Evolutionary conservation across 2,888 invertebrate genomes (phyloP), one percentile per base, ranked within the genome.

Genomic region (Campopleginae sp.): DNA sequence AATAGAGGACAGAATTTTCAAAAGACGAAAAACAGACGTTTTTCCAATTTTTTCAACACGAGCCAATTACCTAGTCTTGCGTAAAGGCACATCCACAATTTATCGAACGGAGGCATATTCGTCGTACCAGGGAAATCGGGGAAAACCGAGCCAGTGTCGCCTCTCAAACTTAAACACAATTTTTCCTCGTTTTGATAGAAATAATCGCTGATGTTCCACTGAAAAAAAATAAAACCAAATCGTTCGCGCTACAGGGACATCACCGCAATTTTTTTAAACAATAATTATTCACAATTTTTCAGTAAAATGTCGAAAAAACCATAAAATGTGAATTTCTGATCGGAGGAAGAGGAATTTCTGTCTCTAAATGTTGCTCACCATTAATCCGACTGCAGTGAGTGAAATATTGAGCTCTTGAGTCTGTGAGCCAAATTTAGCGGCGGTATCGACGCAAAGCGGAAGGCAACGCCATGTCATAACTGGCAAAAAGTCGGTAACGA

Each of bases 121-220:
- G 97, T 95, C 74, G 97, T 97, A 87, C 97, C 96, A 19, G 98
- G 97, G 93, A 97, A 97, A 92, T 97, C 97, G 1, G 97, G 98
- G 88, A 97, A 96, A 46, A 97, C 96, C n/a, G 96, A 95, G 10
- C 95, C 94, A 10, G 94, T 91, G 91, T 98, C 97, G 89, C 96
- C 96, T 44, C 96, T 95, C 85, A 98, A 94, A 27, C 97, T 96
- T 79, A 95, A 95, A 90, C 96, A 96, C 66, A 98, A 94, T 94
- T 97, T 97, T 88, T 98, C 97, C 91, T 98, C 97, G 94, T 98
- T 98, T 95, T 99, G 98, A 94, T 97, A 98, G 91, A 99, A 97
- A 93, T 98, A 99, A 94, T 99, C 99, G 0, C 99, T 98, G 91
- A 99, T 98, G 93, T 99, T 99, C 99, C 99, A 99, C 98, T 98